Percentiles rank a stretch among this genome's conserved stretches.
Conservation (phyloP, 2,113 vertebrate genomes). For the Salvator merianae region DNA sequence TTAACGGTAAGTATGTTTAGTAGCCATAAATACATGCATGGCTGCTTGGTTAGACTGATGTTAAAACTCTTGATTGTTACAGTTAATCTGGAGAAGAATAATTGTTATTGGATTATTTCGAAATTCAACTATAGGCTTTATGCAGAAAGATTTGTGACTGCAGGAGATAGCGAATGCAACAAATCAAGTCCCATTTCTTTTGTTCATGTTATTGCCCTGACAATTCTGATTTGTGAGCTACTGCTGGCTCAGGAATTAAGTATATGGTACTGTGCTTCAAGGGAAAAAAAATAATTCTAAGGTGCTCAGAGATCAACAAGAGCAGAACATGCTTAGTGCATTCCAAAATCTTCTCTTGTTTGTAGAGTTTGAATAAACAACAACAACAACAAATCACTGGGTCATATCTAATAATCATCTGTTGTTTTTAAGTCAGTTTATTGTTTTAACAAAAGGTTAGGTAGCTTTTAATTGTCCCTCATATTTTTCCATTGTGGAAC, state of each 20-base stretch:
- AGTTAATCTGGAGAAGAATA: not conserved
- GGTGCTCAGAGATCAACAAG: not conserved
- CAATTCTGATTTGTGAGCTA: not conserved
- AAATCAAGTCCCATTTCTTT: no score
- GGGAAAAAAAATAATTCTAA: not conserved
- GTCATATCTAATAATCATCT: not conserved
- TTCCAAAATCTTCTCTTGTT: not conserved
- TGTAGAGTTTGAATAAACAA: not conserved
- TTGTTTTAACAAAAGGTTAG: not conserved
- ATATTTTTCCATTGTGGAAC: not conserved
- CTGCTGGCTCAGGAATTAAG: no score
- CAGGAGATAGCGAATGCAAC: not conserved
- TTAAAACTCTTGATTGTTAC: conserved; percentile 6
- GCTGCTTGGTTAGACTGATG: not conserved
- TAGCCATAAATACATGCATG: not conserved
- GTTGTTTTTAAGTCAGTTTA: not conserved
- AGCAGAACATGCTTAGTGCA: not conserved
- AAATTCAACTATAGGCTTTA: not conserved
- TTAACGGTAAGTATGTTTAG: conserved; percentile 84
- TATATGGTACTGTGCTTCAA: not conserved
- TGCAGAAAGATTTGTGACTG: not conserved
- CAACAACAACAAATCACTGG: not conserved
- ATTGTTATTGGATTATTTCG: not conserved
- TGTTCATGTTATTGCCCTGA: not conserved
- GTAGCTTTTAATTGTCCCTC: not conserved